Evolutionary conservation across 2,797 vertebrate species (phyloP), one percentile per base, ranked within the genome.

Genomic region (Silurus lanzhouensis): DNA sequence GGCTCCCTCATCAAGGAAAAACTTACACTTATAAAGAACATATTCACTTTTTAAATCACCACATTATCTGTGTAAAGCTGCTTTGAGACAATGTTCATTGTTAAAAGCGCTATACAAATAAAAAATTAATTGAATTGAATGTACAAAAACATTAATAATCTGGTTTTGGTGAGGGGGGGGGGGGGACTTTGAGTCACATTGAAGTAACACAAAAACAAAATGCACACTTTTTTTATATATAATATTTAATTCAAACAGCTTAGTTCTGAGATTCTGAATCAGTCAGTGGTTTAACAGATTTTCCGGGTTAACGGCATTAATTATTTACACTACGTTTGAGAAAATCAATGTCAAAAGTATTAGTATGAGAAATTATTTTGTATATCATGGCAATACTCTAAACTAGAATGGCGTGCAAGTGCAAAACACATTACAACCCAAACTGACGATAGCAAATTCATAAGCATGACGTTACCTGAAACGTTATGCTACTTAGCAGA

Each of bases 191-290:
- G 48, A 7, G 10, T 52, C 8, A 52, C 48, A 52, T 10, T 7
- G 48, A 52, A 7, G 48, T 66, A 57, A 81, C 5, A 79, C 20
- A 46, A 66, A 80, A 38, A 66, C 44, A 81, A 46, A n/a, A 31
- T 55, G 0, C 9, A 52, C 10, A 52, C 6, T 7, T 7, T 52
- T 48, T 27, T 70, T 79, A 80, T 85, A 80, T 85, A 81, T 64
- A 66, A 84, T 27, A 84, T 25, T 67, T 79, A 83, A 58, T 74
- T 80, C 75, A 66, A 66, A 75, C 68, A 64, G 27, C 55, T 78
- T 84, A 27, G 58, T 60, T 48, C 63, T n/a, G 68, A 58, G 38
- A 7, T 72, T 15, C 17, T 52, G 7, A 68, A 60, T 78, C 57
- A 84, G 57, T 81, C 25, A 38, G 31, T 78, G 55, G 2, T 80